phyloP scores from a whole-genome alignment of 1,140 invertebrate species.

The Thalassaphorura encarpata region DNA sequence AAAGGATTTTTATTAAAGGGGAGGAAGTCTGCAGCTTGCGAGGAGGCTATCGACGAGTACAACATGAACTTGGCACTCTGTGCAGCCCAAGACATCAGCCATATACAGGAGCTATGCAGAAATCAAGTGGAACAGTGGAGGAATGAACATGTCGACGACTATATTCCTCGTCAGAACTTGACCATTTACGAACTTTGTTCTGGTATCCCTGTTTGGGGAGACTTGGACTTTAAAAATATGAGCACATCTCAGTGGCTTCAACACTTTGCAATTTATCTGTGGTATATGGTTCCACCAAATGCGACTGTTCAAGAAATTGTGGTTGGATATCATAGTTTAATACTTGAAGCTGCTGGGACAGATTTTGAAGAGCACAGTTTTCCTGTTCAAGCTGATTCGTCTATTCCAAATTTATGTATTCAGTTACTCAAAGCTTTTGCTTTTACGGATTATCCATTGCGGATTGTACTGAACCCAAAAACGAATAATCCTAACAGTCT shows the following conservation, averaged over 20 bases:
- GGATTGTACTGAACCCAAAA: conserved; percentile 12
- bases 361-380: not conserved
- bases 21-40: conserved; percentile 11
- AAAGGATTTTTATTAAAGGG: conserved; percentile 18
- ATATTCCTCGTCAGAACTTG: conserved; percentile 3
- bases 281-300: conserved; percentile 21
- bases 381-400: not conserved
- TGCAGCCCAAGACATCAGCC: conserved; percentile 5
- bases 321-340: not conserved
- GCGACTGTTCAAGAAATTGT: conserved; percentile 9
- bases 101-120: not conserved
- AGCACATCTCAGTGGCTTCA: conserved; percentile 26
- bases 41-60: conserved; percentile 15
- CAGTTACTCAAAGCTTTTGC: conserved; percentile 24
- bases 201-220: conserved; percentile 14
- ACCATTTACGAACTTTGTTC: conserved; percentile 20
- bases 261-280: conserved; percentile 27
- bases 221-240: conserved; percentile 10
- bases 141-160: not conserved
- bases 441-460: conserved; percentile 16
- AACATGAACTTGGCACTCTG: conserved; percentile 18
- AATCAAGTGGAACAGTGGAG: conserved; percentile 14
- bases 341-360: not conserved
- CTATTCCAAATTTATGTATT: conserved; percentile 18
- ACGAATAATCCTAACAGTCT: conserved; percentile 15